Evolutionary conservation across 2,113 vertebrate species (phyloP), one percentile per base, ranked within the genome.

Genomic region (Verasper variegatus): DNA sequence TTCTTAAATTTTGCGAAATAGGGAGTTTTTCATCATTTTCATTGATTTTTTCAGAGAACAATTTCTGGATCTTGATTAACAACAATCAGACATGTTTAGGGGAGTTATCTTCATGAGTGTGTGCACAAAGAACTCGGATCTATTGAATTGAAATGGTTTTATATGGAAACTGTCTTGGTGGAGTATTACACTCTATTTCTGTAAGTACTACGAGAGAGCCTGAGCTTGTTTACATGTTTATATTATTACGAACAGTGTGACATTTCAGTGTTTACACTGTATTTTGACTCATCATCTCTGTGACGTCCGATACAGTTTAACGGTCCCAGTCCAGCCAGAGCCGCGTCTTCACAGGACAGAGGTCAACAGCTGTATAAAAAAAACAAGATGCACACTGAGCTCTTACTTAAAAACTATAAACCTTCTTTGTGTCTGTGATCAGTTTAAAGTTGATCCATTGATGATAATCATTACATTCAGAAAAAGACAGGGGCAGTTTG

Each of bases 281-380:
- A 14, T 64, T 18, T 12, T 66, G 20, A 71, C 35, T 54, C 55
- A 68, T 65, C 27, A 11, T 27, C 3, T 68, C 35, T 42, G 26
- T 81, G 77, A 90, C 23, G 45, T 79, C 52, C 57, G 68, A 80
- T 23, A 62, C 24, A 75, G 24, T 37, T 76, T 42, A 63, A 62
- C 76, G 35, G 42, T 70, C 63, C 77, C 69, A 72, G 56, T 60
- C 65, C 68, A 80, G 21, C 23, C 42, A 42, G 0, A 10, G 5
- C 31, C 76, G 78, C 82, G 76, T 85, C 77, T 76, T 72, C 58
- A 31, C 51, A 20, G 67, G 69, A 79, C 65, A 81, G 26, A 72
- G 52, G 60, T 42, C 11, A 69, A 65, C 72, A 77, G 51, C 73
- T 37, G 21, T 26, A 15, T 62, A 45, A 61, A 45, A 81, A 57